Base-by-base conservation (phyloP, 2,113 vertebrate species). In the Engystomops pustulosus region DNA sequence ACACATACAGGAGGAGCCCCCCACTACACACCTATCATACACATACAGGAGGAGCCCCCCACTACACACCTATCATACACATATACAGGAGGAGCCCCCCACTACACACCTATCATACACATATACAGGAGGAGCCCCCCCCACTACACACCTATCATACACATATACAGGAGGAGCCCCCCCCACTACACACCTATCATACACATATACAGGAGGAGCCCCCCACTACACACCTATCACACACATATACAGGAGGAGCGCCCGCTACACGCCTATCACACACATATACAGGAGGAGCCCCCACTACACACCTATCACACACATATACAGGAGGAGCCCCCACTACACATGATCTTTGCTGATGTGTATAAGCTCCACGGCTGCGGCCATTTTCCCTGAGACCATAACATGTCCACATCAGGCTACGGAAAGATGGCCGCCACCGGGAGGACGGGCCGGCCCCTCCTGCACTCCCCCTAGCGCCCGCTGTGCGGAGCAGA, bases 371-470 rank as follows among this genome's bases (percentile, higher is more conserved):
- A 12, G 18, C 32, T 72, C 23, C 23, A 8, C n/a, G 27, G 44
- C 41, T 15, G 71, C 45, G 72, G 72, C 45, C 72, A 75, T 75
- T 9, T 51, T 75, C 0, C 4, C 15, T 4, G 25, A 0, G 71
- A 51, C 25, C 20, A 32, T 10, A 12, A 49, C 20, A 32, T 25
- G 49, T 20, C 18, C 20, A 18, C 32, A 20, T 8, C 14, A 2
- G 11, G 20, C 74, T 77, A 53, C 74, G 30, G 1, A 12, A 77
- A 58, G 23, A 77, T 77, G 74, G 45, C 74, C 20, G 49, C 74
- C 3, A 9, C 4, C 3, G 2, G 6, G 11, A 36, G 32, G 74
- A 77, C 74, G 6, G 0, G 30, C 15, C 3, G 74, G 7, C 34
- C 7, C 10, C 36, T 15, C 8, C 6, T 0, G 3, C 18, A 20